phyloP scores from a whole-genome alignment of 2,113 vertebrate genomes.

The Mus spicilegus region DNA sequence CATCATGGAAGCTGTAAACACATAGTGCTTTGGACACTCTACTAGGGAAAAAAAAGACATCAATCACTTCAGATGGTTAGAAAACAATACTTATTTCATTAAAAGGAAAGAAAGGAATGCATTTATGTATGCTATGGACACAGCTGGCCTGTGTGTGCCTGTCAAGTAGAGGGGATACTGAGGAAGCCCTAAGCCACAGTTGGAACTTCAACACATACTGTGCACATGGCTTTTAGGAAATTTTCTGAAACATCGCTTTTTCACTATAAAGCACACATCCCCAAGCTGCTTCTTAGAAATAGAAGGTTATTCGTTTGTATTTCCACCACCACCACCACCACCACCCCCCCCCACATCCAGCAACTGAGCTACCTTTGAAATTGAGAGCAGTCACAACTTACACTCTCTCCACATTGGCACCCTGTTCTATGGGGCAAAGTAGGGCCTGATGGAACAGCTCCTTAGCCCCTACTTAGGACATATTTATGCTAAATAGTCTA shows the following conservation, averaged over 20 bases:
- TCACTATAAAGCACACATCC: constrained; percentile 22
- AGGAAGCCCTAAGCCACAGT: not conserved
- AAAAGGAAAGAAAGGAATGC: not conserved
- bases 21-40: not conserved
- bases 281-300: constrained; percentile 3
- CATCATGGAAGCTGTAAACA: not conserved
- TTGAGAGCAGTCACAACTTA: not conserved
- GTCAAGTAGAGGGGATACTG: not conserved
- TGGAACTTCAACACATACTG: constrained; percentile 7
- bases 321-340: no score
- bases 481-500: constrained; percentile 15
- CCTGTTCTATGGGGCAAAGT: not conserved
- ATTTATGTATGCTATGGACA: not conserved
- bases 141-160: not conserved
- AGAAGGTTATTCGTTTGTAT: not conserved
- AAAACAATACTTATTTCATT: not conserved
- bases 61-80: constrained; percentile 6
- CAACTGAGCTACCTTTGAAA: not conserved
- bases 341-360: not conserved
- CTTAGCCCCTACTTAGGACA: not conserved
- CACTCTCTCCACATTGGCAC: not conserved
- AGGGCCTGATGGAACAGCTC: not conserved
- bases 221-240: not conserved
- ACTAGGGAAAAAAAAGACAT: not conserved
- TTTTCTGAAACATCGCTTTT: constrained; percentile 11